Percentiles rank a stretch among this genome's conserved stretches.
phyloP scores from a whole-genome alignment of 1,140 invertebrate species.

The Parapsyche elsis region DNA sequence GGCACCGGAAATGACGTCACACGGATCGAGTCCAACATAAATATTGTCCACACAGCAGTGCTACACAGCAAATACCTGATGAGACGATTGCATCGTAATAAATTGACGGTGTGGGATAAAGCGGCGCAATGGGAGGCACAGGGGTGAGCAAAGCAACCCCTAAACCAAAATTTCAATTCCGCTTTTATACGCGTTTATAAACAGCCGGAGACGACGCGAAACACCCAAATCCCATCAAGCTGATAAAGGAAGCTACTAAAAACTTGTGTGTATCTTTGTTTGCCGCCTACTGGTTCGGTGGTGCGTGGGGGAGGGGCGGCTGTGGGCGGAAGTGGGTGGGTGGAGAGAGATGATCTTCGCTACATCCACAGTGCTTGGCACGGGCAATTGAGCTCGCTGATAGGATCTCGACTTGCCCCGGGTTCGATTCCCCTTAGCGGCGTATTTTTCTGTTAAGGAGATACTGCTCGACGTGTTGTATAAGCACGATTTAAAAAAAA shows the following conservation, averaged over 20 bases:
- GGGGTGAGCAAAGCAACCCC: slow-evolving; percentile 35
- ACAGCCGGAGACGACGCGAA: slow-evolving; percentile 51
- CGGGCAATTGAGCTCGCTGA: slow-evolving; percentile 56
- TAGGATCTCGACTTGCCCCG: slow-evolving; percentile 53
- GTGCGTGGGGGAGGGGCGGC: neutral
- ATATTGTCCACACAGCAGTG: neutral
- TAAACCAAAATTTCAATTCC: slow-evolving; percentile 56
- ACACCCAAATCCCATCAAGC: slow-evolving; percentile 55
- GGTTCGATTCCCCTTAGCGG: slow-evolving; percentile 51
- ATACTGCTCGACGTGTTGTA: slow-evolving; percentile 16
- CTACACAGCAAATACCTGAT: neutral
- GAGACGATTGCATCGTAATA: neutral
- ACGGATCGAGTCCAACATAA: neutral
- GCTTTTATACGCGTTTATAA: slow-evolving; percentile 53
- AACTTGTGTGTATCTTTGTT: slow-evolving; percentile 49
- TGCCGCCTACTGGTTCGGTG: neutral
- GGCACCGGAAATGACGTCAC: slow-evolving; percentile 45
- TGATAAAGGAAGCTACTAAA: slow-evolving; percentile 56
- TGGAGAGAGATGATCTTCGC: slow-evolving; percentile 38
- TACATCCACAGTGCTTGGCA: slow-evolving; percentile 50
- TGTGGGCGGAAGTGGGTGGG: neutral
- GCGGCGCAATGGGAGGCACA: neutral
- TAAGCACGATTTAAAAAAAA: no score
- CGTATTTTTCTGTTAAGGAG: slow-evolving; percentile 49
- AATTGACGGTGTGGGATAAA: neutral